phyloP scores from a whole-genome alignment of 2,888 invertebrate genomes.

The Blastobasis adustella region DNA sequence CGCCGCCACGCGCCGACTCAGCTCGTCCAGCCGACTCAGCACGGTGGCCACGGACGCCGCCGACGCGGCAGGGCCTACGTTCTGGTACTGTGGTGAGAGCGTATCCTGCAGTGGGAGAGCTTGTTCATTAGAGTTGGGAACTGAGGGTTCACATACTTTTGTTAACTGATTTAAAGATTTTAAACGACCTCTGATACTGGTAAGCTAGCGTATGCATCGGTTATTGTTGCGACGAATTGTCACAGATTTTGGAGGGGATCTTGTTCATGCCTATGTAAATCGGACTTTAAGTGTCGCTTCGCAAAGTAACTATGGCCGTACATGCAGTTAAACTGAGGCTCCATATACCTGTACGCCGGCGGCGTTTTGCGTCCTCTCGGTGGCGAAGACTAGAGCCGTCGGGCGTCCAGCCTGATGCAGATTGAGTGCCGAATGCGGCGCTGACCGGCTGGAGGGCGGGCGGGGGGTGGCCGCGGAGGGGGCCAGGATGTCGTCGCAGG shows the following conservation, averaged over 20 bases:
- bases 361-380: slow-evolving; percentile 45
- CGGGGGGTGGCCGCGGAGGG: slow-evolving; percentile 43
- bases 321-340: neutral
- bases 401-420: slow-evolving; percentile 61
- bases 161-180: too few relatives aligned
- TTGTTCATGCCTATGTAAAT: too few relatives aligned
- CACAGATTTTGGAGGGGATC: too few relatives aligned
- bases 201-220: neutral
- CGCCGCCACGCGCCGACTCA: slow-evolving; percentile 80
- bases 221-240: too few relatives aligned
- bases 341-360: slow-evolving; percentile 29
- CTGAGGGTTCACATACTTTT: too few relatives aligned
- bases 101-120: slow-evolving; percentile 37
- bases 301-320: neutral
- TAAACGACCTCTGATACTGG: neutral
- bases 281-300: too few relatives aligned
- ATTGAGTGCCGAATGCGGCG: slow-evolving; percentile 66
- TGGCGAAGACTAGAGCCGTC: slow-evolving; percentile 45
- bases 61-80: slow-evolving; percentile 49
- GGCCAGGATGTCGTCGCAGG: slow-evolving; percentile 65
- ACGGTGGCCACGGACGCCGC: slow-evolving; percentile 70
- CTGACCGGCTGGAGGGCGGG: slow-evolving; percentile 59
- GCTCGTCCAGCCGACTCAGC: slow-evolving; percentile 79
- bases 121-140: too few relatives aligned
- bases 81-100: slow-evolving; percentile 65